phyloP scores from a whole-genome alignment of 1,140 invertebrate species.

The Tetramorium alpestre region DNA sequence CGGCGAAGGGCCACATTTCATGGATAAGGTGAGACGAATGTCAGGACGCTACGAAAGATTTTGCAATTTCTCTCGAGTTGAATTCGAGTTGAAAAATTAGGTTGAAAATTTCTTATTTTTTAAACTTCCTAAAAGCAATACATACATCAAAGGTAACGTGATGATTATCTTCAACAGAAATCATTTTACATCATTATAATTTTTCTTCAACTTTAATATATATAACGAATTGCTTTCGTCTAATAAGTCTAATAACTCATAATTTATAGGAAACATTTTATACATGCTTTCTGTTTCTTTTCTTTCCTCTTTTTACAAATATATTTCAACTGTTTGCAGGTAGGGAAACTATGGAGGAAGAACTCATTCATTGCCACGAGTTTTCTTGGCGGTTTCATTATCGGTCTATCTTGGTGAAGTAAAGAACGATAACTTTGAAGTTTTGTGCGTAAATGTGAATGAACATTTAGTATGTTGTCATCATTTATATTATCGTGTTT shows the following conservation, averaged over 20 bases:
- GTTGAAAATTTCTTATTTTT: conserved; percentile 38
- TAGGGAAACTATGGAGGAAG: conserved; percentile 89
- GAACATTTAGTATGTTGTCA: conserved; percentile 41
- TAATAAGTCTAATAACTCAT: too few relatives aligned
- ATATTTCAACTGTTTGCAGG: conserved; percentile 86
- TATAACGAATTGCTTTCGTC: not conserved
- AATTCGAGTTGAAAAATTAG: conserved; percentile 3
- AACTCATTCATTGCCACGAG: conserved; percentile 93
- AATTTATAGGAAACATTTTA: conserved; percentile 8
- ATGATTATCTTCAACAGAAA: conserved; percentile 43
- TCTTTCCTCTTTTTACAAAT: not conserved
- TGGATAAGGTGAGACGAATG: conserved; percentile 90
- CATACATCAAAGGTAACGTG: too few relatives aligned
- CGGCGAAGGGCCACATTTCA: conserved; percentile 89
- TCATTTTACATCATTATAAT: conserved; percentile 10
- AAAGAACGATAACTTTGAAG: conserved; percentile 41
- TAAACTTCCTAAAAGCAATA: not conserved
- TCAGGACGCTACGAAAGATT: not conserved
- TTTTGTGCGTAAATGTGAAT: conserved; percentile 55
- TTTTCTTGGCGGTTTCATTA: conserved; percentile 94
- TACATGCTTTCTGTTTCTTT: not conserved
- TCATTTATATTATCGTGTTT: conserved; percentile 17
- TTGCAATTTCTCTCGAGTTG: not conserved
- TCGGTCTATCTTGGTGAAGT: conserved; percentile 90
- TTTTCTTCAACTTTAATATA: not conserved